Evolutionary conservation across 2,888 invertebrate genomes (phyloP).

Genomic region (Vanessa cardui): DNA sequence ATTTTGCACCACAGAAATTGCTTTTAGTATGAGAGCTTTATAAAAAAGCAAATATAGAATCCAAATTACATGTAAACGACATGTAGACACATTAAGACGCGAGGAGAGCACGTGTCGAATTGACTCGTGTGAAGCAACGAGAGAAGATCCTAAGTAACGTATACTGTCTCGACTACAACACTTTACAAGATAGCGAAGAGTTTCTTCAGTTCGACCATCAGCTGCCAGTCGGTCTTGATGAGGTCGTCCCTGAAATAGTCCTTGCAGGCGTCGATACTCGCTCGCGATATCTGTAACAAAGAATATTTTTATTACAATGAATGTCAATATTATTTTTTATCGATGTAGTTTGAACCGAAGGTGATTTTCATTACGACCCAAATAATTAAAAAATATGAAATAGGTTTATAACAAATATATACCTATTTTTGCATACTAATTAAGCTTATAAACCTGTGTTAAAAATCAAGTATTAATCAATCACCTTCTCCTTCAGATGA

Average conservation of each 20-base stretch:
- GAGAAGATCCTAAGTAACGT: not conserved
- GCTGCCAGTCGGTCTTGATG: conserved; percentile 97
- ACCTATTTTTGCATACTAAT: too few relatives aligned
- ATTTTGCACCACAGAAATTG: conserved; percentile 47
- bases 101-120: conserved; percentile 15
- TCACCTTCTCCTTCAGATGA: too few relatives aligned
- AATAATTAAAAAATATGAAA: too few relatives aligned
- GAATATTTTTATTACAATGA: not conserved
- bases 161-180: not conserved
- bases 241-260: conserved; percentile 99
- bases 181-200: conserved; percentile 95
- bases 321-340: too few relatives aligned
- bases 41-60: conserved; percentile 43
- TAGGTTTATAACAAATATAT: too few relatives aligned
- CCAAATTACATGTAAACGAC: conserved; percentile 28
- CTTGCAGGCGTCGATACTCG: conserved; percentile 99
- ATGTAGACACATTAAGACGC: conserved; percentile 7
- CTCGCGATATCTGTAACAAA: conserved; percentile 93
- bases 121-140: conserved; percentile 10
- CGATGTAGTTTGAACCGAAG: too few relatives aligned
- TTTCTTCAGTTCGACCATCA: conserved; percentile 99
- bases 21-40: conserved; percentile 53
- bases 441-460: too few relatives aligned
- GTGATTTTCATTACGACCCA: too few relatives aligned
- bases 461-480: too few relatives aligned